phyloP scores from a whole-genome alignment of 1,140 invertebrate genomes.

The Paramacrobiotus metropolitanus region DNA sequence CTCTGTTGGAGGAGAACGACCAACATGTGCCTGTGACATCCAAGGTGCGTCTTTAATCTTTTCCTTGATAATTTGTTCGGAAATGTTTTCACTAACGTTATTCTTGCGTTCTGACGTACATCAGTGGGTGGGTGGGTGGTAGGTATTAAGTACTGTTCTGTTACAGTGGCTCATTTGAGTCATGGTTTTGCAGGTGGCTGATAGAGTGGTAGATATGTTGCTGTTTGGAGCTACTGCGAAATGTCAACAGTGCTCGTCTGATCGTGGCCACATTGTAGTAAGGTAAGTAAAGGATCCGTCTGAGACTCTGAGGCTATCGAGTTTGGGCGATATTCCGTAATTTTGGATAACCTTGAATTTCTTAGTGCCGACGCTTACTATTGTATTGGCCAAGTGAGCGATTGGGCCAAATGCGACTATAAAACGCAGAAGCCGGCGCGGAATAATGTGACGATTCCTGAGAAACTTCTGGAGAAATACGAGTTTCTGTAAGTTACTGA shows the following conservation, averaged over 20 bases:
- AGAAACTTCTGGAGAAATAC: conserved; percentile 32
- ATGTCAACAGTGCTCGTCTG: conserved; percentile 45
- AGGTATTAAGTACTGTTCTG: no score
- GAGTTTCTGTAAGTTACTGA: conserved; percentile 31
- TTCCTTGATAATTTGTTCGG: no score
- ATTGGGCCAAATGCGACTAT: conserved; percentile 69
- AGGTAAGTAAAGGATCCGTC: conserved; percentile 20
- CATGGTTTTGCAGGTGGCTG: conserved; percentile 44
- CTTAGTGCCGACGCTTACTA: conserved; percentile 49
- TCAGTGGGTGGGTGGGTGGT: no score
- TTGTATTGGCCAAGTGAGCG: conserved; percentile 53
- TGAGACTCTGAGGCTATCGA: conserved; percentile 5
- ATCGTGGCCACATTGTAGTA: conserved; percentile 38
- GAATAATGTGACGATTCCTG: conserved; percentile 44
- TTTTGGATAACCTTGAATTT: no score
- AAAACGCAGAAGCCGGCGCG: conserved; percentile 44
- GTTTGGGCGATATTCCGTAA: no score
- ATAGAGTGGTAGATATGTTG: conserved; percentile 54
- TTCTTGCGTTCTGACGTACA: no score
- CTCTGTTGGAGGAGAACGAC: conserved; percentile 43
- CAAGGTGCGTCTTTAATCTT: conserved; percentile 2
- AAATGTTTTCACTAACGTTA: background rate
- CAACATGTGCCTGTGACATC: conserved; percentile 33
- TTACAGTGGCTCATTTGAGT: no score
- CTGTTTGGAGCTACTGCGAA: conserved; percentile 54